Evolutionary conservation across 2,888 invertebrate genomes (phyloP).

Genomic region (Palloptera scutellata): DNA sequence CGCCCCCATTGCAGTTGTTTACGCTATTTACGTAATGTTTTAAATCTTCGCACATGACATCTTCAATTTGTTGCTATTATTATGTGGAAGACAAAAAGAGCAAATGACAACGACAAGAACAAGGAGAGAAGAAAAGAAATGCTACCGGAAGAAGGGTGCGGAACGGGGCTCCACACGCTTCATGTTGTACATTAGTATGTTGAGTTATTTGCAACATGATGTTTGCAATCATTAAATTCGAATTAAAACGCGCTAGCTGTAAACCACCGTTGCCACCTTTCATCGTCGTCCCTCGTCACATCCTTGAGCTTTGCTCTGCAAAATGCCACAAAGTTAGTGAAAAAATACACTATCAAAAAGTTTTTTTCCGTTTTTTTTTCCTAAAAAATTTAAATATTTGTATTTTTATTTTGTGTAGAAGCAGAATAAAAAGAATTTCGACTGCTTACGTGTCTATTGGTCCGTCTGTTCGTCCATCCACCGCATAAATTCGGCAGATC

Average conservation of each 20-base stretch:
- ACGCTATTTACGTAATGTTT: constrained; percentile 1
- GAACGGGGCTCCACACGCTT: background rate
- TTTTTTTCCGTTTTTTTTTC: no score
- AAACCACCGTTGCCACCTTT: background rate
- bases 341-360: no score
- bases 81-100: background rate
- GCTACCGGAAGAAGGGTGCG: constrained; percentile 12
- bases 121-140: constrained; percentile 14
- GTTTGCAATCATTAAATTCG: constrained; percentile 36
- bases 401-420: no score
- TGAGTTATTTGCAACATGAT: constrained; percentile 33
- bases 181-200: background rate
- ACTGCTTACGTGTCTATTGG: background rate
- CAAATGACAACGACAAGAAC: background rate
- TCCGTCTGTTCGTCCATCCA: background rate
- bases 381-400: background rate
- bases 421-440: background rate
- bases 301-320: background rate
- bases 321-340: no score
- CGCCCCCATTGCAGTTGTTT: constrained; percentile 14
- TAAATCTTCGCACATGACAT: constrained; percentile 24
- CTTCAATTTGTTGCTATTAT: constrained; percentile 32
- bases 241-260: constrained; percentile 26
- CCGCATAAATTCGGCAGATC: background rate
- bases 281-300: background rate